phyloP scores from a whole-genome alignment of 2,888 invertebrate genomes.

The Sinohyriopsis cumingii region DNA sequence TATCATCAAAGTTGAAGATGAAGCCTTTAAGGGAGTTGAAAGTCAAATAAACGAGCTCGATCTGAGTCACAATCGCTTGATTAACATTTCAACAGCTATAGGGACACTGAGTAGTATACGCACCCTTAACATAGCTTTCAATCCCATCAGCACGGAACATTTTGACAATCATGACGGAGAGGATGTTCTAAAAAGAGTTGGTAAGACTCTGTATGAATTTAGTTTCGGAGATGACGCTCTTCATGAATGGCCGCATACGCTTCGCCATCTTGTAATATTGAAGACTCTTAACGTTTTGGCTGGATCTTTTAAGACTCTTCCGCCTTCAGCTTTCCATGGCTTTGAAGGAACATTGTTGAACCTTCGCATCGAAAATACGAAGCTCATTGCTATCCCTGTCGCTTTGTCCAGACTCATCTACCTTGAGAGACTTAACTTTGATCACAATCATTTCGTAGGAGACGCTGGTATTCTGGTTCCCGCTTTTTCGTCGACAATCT shows the following conservation, averaged over 20 bases:
- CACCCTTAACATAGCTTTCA: constrained; percentile 32
- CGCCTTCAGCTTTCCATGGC: constrained; percentile 43
- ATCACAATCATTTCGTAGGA: constrained; percentile 41
- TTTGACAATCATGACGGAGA: constrained; percentile 14
- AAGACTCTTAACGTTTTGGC: constrained; percentile 29
- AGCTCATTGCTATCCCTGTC: too few relatives aligned
- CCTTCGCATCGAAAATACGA: too few relatives aligned
- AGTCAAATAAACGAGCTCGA: constrained; percentile 15
- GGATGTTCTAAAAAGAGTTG: constrained; percentile 29
- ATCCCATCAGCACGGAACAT: constrained; percentile 26
- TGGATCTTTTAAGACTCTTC: constrained; percentile 33
- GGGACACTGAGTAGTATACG: constrained; percentile 11
- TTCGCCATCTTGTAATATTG: constrained; percentile 36
- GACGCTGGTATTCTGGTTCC: constrained; percentile 43
- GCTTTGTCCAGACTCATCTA: constrained; percentile 32
- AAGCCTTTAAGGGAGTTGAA: constrained; percentile 27
- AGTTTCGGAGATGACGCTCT: constrained; percentile 30
- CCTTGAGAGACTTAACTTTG: constrained; percentile 31
- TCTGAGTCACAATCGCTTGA: constrained; percentile 28
- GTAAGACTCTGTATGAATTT: constrained; percentile 28
- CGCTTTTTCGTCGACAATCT: constrained; percentile 23
- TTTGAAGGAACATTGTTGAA: constrained; percentile 48
- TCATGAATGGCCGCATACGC: constrained; percentile 31
- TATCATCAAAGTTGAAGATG: constrained; percentile 7
- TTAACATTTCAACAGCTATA: constrained; percentile 25